These are phyloP conservation scores for Seriola dumerili DNA, from an alignment of 2,113 vertebrate species.

Conservation along the genomic window DNA sequence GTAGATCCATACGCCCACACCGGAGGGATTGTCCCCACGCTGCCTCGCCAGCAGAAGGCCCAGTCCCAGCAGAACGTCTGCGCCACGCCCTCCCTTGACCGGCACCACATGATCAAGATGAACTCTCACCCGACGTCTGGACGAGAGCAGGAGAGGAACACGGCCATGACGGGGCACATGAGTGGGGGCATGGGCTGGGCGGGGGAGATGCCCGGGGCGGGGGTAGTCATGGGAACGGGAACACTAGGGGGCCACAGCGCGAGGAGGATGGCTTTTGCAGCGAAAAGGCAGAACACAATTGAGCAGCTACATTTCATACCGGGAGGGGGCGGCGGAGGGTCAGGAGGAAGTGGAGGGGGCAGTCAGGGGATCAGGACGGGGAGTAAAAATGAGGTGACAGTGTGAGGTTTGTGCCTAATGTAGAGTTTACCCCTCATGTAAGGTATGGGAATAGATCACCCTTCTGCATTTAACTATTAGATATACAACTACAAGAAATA, in stretches of 20 bases:
- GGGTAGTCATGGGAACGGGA: conserved; percentile 88
- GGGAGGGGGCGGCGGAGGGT: conserved; percentile 84
- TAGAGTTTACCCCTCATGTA: conserved; percentile 66
- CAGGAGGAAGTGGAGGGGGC: conserved; percentile 79
- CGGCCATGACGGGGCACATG: conserved; percentile 78
- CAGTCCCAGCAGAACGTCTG: conserved; percentile 90
- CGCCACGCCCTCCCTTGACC: conserved; percentile 88
- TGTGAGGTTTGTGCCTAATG: conserved; percentile 82
- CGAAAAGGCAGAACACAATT: conserved; percentile 92
- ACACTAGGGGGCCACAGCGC: conserved; percentile 86
- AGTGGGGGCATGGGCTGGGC: conserved; percentile 84
- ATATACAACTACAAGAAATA: conserved; percentile 60
- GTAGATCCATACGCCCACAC: conserved; percentile 79
- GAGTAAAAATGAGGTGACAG: conserved; percentile 94
- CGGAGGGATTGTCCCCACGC: conserved; percentile 81
- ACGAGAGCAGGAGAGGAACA: conserved; percentile 84
- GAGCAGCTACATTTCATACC: conserved; percentile 95
- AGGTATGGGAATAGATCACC: conserved; percentile 63
- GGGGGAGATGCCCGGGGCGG: conserved; percentile 78
- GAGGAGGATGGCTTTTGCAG: conserved; percentile 90
- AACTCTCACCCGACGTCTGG: conserved; percentile 90
- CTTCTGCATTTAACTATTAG: conserved; percentile 72
- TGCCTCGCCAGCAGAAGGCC: conserved; percentile 89
- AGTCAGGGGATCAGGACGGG: conserved; percentile 88
- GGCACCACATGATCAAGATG: conserved; percentile 92